Percentiles rank a stretch among this genome's conserved stretches.
phyloP scores from a whole-genome alignment of 2,888 invertebrate species.

The Trichopria drosophilae region DNA sequence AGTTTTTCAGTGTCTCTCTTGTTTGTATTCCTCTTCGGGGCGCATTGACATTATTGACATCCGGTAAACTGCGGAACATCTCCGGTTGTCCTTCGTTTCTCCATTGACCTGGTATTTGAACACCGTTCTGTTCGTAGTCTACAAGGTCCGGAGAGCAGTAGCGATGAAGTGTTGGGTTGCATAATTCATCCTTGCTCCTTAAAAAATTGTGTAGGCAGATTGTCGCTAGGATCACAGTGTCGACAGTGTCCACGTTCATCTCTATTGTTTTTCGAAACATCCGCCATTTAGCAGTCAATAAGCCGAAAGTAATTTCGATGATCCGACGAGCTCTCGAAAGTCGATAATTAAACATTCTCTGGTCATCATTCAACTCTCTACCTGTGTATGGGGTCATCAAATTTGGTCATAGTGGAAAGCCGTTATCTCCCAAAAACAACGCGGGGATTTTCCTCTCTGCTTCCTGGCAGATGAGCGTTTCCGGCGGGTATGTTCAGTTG shows the following conservation, averaged over 20 bases:
- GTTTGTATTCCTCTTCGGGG: too few relatives aligned
- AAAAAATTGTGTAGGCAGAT: conserved; percentile 5
- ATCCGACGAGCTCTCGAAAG: neutral
- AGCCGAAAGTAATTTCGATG: conserved; percentile 11
- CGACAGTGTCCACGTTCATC: neutral
- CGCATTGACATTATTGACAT: too few relatives aligned
- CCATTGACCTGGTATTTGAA: too few relatives aligned
- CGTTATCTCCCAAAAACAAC: conserved; percentile 1
- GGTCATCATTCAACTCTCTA: neutral
- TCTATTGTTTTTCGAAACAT: conserved; percentile 2
- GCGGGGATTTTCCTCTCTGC: neutral
- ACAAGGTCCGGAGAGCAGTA: too few relatives aligned
- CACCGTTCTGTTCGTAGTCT: too few relatives aligned
- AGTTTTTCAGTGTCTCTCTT: too few relatives aligned
- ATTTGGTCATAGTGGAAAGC: neutral
- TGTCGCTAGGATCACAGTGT: neutral
- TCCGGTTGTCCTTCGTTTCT: too few relatives aligned
- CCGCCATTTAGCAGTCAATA: conserved; percentile 5
- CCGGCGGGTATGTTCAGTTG: neutral
- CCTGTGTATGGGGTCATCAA: conserved; percentile 1
- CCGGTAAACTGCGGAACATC: too few relatives aligned
- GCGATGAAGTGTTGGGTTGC: too few relatives aligned
- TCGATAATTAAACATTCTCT: conserved; percentile 13
- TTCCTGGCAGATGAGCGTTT: neutral
- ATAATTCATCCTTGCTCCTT: too few relatives aligned